Percentiles rank a stretch among this genome's conserved stretches.
phyloP scores from a whole-genome alignment of 2,888 invertebrate species.

The Napeogenes inachia region DNA sequence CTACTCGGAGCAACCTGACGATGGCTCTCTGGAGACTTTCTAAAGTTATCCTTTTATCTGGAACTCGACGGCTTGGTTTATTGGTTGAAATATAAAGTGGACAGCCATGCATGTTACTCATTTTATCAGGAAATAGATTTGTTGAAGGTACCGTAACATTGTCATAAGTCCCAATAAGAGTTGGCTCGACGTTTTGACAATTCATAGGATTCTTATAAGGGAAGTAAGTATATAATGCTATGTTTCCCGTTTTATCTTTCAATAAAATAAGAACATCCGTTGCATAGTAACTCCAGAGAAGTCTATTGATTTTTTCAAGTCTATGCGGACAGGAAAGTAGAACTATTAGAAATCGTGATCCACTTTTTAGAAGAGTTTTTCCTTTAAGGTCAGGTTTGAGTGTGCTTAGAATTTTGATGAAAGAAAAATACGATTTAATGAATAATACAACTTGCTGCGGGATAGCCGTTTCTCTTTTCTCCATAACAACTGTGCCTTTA shows the following conservation, averaged over 20 bases:
- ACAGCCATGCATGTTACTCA: constrained; percentile 55
- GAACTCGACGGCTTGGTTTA: constrained; percentile 48
- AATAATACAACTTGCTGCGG: constrained; percentile 53
- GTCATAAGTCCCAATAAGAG: constrained; percentile 44
- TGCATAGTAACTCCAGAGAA: constrained; percentile 52
- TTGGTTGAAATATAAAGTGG: constrained; percentile 60
- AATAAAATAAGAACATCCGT: constrained; percentile 47
- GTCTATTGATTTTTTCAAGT: constrained; percentile 44
- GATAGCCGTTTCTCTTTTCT: constrained; percentile 39
- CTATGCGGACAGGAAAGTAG: constrained; percentile 41
- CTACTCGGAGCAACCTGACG: constrained; percentile 45
- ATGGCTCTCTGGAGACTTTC: constrained; percentile 53
- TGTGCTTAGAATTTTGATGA: constrained; percentile 42
- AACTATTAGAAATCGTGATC: constrained; percentile 49
- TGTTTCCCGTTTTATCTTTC: constrained; percentile 34
- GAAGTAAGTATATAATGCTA: constrained; percentile 49
- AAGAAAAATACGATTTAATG: constrained; percentile 46
- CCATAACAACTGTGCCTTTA: constrained; percentile 49
- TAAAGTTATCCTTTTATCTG: constrained; percentile 50
- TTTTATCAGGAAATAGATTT: constrained; percentile 51
- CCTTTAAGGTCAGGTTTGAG: constrained; percentile 55
- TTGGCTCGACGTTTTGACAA: constrained; percentile 50
- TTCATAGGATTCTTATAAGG: constrained; percentile 51
- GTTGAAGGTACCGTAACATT: constrained; percentile 28
- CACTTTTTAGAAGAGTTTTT: constrained; percentile 47